These are phyloP conservation scores for Rhynchomys soricoides DNA, from an alignment of 2,113 vertebrate genomes.

Conservation along the genomic window DNA sequence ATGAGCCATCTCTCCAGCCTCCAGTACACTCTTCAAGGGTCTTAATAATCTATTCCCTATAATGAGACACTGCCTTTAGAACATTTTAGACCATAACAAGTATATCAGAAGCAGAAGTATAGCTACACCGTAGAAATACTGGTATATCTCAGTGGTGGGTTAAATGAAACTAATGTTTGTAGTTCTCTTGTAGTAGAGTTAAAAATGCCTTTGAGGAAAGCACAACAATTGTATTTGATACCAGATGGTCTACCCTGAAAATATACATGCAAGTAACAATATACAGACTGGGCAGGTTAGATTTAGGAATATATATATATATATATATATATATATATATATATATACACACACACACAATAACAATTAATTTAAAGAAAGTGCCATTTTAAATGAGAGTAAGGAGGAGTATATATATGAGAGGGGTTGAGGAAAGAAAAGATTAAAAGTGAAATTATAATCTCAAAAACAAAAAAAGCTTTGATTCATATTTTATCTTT, in stretches of 20 bases:
- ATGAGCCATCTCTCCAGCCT: background rate
- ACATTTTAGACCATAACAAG: background rate
- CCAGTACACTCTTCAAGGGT: background rate
- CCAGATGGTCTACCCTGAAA: background rate
- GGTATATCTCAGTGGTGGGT: background rate
- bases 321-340: background rate
- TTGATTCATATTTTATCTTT: background rate
- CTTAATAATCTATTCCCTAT: background rate
- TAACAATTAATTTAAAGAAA: background rate
- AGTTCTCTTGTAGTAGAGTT: background rate
- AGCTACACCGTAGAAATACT: accelerated
- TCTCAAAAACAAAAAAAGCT: background rate
- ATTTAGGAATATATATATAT: background rate
- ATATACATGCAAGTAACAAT: background rate
- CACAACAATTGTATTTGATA: background rate
- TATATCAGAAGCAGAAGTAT: background rate
- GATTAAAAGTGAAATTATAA: background rate
- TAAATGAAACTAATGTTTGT: background rate
- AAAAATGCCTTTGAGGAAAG: background rate
- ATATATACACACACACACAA: too few species aligned
- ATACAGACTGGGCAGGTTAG: background rate
- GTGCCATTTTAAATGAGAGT: background rate
- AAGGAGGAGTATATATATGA: background rate
- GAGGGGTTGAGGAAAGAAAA: background rate
- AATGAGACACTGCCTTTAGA: background rate